Evolutionary conservation across 2,113 vertebrate species (phyloP).

Genomic region (Stigmatopora argus): DNA sequence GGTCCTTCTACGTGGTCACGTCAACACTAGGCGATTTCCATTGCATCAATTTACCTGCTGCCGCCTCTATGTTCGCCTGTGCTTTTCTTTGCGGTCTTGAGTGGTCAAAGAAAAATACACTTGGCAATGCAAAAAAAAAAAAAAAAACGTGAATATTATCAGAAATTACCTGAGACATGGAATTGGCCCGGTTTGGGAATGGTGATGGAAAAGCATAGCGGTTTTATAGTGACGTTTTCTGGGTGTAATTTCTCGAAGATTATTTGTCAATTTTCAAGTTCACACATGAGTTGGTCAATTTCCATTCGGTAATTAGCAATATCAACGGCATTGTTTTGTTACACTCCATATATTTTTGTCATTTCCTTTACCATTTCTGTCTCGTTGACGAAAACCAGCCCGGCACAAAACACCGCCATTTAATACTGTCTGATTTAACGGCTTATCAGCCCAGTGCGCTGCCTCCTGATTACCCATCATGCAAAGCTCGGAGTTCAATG

Average conservation of each 20-base stretch:
- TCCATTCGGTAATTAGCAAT: neutral
- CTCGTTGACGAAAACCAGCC: constrained; percentile 2
- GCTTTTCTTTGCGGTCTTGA: constrained; percentile 35
- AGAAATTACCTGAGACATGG: constrained; percentile 34
- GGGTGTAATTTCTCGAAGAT: constrained; percentile 25
- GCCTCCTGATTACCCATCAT: neutral
- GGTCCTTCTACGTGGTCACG: constrained; percentile 48
- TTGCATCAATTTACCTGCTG: constrained; percentile 56
- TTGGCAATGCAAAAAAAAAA: neutral
- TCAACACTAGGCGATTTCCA: constrained; percentile 61
- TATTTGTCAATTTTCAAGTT: too few relatives aligned
- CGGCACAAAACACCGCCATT: neutral
- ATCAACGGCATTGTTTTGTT: neutral
- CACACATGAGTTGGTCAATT: too few relatives aligned
- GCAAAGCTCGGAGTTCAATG: constrained; percentile 5
- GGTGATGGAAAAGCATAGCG: constrained; percentile 25
- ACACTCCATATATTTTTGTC: neutral
- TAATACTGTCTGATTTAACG: constrained; percentile 2
- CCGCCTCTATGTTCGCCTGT: constrained; percentile 31
- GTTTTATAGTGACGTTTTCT: constrained; percentile 33
- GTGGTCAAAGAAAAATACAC: constrained; percentile 34
- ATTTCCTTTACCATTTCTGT: constrained; percentile 1
- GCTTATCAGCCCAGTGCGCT: constrained; percentile 1
- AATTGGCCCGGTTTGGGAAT: constrained; percentile 28
- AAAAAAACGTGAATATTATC: constrained; percentile 51